These are phyloP conservation scores for Henricia sp. DNA, from an alignment of 53 echinoderm and acorn worm genomes.

Conservation along the genomic window DNA sequence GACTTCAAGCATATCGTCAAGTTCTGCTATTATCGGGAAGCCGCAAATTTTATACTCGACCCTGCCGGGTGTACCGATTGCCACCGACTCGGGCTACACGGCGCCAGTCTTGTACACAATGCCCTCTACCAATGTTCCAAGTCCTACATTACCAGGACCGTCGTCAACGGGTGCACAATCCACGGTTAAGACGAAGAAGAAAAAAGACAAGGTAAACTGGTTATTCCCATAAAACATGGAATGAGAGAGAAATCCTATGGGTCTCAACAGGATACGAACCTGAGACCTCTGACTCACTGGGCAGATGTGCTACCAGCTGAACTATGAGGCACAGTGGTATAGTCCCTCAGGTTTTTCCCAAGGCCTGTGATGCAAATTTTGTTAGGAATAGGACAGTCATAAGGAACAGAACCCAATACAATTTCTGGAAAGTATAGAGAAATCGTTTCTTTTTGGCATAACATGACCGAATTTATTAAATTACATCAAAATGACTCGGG, in stretches of 20 bases:
- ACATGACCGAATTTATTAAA: too few species aligned
- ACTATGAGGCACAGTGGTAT: too few species aligned
- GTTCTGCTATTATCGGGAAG: constrained; percentile 76
- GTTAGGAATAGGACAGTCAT: too few species aligned
- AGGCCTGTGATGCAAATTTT: not conserved
- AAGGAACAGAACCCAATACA: too few species aligned
- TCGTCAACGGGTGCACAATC: constrained; percentile 34
- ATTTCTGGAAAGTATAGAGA: too few species aligned
- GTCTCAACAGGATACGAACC: too few species aligned
- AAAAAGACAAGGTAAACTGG: constrained; percentile 74
- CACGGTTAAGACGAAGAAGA: constrained; percentile 69
- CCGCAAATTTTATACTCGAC: constrained; percentile 74
- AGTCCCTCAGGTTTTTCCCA: too few species aligned
- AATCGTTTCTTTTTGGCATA: too few species aligned
- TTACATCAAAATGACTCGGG: too few species aligned
- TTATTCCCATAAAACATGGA: not conserved
- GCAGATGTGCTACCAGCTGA: too few species aligned
- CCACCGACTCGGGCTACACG: constrained; percentile 15
- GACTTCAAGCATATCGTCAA: constrained; percentile 26
- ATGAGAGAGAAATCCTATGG: too few species aligned
- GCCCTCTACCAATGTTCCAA: not conserved
- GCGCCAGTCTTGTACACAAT: constrained; percentile 41
- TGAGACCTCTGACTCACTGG: too few species aligned
- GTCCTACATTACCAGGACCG: constrained; percentile 11
- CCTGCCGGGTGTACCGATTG: constrained; percentile 11